Evolutionary conservation across 2,113 vertebrate genomes (phyloP).

Genomic region (Peromyscus leucopus): DNA sequence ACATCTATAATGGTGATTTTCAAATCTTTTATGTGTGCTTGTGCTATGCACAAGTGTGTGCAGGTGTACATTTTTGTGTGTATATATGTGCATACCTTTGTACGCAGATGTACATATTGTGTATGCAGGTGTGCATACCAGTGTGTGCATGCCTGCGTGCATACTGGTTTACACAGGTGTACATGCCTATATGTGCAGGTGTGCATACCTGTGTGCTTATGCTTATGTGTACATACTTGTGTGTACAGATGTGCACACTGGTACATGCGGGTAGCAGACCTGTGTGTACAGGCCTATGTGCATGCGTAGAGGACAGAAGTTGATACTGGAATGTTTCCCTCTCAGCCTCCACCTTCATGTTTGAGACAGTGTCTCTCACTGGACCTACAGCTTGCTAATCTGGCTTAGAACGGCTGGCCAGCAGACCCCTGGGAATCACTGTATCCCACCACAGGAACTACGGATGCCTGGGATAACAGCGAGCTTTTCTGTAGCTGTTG

Average conservation of each 20-base stretch:
- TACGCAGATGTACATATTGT: not conserved
- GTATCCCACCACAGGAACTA: too few relatives aligned
- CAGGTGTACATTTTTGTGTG: not conserved
- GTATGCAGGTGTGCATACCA: not conserved
- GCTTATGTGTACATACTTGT: not conserved
- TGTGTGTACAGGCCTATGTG: not conserved
- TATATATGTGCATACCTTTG: not conserved
- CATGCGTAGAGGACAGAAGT: not conserved
- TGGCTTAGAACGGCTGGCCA: not conserved
- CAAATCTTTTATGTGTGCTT: not conserved
- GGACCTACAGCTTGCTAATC: not conserved
- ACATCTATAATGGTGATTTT: not conserved
- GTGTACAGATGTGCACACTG: not conserved
- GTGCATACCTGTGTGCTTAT: not conserved
- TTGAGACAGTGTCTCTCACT: not conserved
- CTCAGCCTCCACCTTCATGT: not conserved
- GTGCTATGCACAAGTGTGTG: not conserved
- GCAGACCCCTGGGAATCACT: not conserved
- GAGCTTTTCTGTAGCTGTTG: not conserved
- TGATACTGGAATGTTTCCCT: not conserved
- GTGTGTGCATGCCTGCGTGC: not conserved
- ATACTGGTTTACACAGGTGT: not conserved
- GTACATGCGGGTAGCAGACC: not conserved
- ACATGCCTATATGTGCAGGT: not conserved
- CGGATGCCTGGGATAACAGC: not conserved